Conservation (phyloP, 2,113 vertebrate genomes). For the Vulpes lagopus region DNA sequence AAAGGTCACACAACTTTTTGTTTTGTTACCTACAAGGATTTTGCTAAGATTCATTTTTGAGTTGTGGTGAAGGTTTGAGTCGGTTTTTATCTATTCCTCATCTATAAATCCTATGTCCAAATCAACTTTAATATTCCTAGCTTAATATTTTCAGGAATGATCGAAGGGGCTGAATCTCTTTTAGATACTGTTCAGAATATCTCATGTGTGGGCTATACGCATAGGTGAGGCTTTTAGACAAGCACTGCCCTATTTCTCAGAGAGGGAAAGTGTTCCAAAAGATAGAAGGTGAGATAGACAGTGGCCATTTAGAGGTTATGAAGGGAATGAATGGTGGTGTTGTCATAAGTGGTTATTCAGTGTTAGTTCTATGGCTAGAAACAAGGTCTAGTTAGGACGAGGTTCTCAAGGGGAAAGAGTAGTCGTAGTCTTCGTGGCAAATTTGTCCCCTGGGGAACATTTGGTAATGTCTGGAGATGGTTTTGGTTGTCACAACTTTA, state of each 20-base stretch:
- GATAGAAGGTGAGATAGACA: background rate
- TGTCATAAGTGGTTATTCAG: background rate
- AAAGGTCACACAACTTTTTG: conserved; percentile 12
- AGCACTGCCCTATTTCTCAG: background rate
- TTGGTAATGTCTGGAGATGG: background rate
- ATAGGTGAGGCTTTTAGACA: background rate
- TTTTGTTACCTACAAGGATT: conserved; percentile 1
- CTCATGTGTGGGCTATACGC: background rate
- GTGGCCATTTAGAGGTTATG: background rate
- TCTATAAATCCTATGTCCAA: background rate
- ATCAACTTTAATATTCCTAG: background rate
- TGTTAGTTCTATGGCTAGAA: background rate
- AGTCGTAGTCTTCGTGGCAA: background rate
- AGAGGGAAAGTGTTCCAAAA: background rate
- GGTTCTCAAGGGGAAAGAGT: background rate
- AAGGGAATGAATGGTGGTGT: background rate
- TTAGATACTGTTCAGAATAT: conserved; percentile 10
- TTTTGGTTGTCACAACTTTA: background rate
- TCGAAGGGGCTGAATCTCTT: background rate
- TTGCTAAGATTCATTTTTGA: conserved; percentile 37
- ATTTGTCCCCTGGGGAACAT: background rate
- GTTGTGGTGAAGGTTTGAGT: conserved; percentile 32
- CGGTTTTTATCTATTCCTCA: background rate
- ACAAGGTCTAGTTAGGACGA: background rate
- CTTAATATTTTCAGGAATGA: conserved; percentile 55